A percentile compares a stretch with the other conserved stretches of the same genome.
Evolutionary conservation across 1,140 invertebrate species (phyloP).

Genomic region (Gyrodactylus bullatarudis): DNA sequence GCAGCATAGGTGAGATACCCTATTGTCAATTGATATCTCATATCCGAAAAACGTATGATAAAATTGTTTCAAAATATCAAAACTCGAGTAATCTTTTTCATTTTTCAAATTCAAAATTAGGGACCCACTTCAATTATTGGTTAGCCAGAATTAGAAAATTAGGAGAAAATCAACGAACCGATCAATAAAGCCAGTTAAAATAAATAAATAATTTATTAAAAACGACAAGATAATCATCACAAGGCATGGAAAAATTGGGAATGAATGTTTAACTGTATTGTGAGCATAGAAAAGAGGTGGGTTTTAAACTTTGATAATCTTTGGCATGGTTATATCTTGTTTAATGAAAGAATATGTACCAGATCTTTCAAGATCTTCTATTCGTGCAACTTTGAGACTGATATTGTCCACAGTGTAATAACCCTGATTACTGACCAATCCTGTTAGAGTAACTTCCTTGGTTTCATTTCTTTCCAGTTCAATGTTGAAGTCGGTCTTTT

Average conservation of each 20-base stretch:
- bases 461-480: not conserved
- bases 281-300: not conserved
- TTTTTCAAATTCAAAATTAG: too few relatives aligned
- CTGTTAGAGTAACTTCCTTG: not conserved
- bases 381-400: not conserved
- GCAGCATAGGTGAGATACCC: too few relatives aligned
- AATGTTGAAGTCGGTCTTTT: not conserved
- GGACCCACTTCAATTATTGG: too few relatives aligned
- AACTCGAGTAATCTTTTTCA: too few relatives aligned
- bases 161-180: too few relatives aligned
- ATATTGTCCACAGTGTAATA: not conserved
- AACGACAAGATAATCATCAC: not conserved
- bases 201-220: not conserved
- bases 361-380: not conserved
- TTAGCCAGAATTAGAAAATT: not conserved
- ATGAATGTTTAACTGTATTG: not conserved
- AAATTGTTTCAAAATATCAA: too few relatives aligned
- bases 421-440: not conserved
- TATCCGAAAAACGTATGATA: too few relatives aligned
- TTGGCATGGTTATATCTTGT: not conserved
- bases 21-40: too few relatives aligned
- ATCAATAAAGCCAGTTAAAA: not conserved
- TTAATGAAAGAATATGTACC: not conserved
- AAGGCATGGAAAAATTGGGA: not conserved
- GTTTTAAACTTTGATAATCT: not conserved